Percentiles rank a stretch among this genome's conserved stretches.
Evolutionary conservation across 2,797 vertebrate genomes (phyloP).

Genomic region (Amphiprion clarkii): DNA sequence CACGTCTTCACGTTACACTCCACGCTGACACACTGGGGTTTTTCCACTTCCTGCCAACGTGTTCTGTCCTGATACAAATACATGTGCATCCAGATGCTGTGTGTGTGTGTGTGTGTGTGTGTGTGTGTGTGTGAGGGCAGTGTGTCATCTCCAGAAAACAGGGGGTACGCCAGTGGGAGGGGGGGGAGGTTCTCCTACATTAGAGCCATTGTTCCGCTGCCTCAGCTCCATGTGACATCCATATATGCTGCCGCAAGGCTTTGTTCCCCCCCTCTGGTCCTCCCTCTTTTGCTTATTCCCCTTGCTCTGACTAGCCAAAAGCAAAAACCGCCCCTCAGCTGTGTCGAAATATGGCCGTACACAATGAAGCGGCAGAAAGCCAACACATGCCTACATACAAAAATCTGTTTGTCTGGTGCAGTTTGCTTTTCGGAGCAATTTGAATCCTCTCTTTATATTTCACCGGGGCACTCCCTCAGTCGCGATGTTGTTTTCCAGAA

Average conservation of each 20-base stretch:
- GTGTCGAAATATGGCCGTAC: constrained; percentile 53
- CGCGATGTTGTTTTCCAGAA: background rate
- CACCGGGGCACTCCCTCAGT: constrained; percentile 5
- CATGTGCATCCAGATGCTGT: constrained; percentile 54
- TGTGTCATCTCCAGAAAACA: constrained; percentile 50
- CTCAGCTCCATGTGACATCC: constrained; percentile 64
- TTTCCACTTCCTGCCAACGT: constrained; percentile 47
- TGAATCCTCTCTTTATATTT: constrained; percentile 20
- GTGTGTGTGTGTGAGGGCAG: constrained; percentile 43
- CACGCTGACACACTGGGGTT: constrained; percentile 17
- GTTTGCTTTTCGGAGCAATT: constrained; percentile 24
- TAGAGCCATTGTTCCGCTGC: constrained; percentile 66
- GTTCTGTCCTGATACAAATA: constrained; percentile 33
- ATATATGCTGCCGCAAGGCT: constrained; percentile 63
- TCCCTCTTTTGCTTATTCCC: constrained; percentile 45
- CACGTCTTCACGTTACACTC: constrained; percentile 17
- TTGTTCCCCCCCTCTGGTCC: constrained; percentile 63
- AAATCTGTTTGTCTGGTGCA: constrained; percentile 32
- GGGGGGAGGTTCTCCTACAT: constrained; percentile 58
- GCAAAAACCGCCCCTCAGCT: constrained; percentile 45
- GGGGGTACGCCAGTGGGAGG: constrained; percentile 26
- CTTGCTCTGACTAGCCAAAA: constrained; percentile 43
- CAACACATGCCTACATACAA: constrained; percentile 47
- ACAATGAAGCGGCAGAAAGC: constrained; percentile 59
- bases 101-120: constrained; percentile 25